Base-by-base conservation (phyloP, 2,113 vertebrate species). In the Barnardius zonarius region DNA sequence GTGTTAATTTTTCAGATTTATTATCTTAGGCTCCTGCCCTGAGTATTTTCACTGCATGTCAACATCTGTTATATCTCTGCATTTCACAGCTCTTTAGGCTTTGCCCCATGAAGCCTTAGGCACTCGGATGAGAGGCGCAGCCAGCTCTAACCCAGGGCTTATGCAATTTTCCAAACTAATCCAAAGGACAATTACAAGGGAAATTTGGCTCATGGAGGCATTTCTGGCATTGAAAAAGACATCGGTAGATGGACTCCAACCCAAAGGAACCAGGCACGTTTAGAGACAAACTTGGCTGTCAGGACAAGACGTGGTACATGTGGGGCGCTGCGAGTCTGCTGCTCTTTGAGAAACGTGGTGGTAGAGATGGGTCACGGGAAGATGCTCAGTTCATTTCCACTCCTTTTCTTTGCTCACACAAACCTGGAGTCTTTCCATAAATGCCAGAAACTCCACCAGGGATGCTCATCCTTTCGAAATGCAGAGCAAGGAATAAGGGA, bases 1-100 rank as follows among this genome's bases (percentile, higher is more conserved):
- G 90, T 95, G 96, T 86, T 97, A 97, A 96, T 96, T 95, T 93
- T 84, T 77, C 94, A 94, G 95, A 96, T 97, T 97, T 97, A 96
- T 88, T 92, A 43, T 90, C 74, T 33, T 30, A 35, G 93, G 88
- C 92, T 93, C 93, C 87, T n/a, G 75, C 17, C 52, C 88, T 76
- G 59, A 16, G 48, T 66, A 13, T 92, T 92, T 93, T 94, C 86
- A 66, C 76, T n/a, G 44, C 52, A 10, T 64, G 89, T 93, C 94
- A 91, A 43, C 90, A 72, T 94, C 94, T 92, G 82, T 93, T 94
- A 78, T 39, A 72, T 82, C 92, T 67, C 93, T 57, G 83, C 66
- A 5, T 52, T 55, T 82, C 61, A 1, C 94, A 86, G 94, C 93
- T 95, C 96, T 61, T 86, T 39, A 3, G 66, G 61, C 84, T 93